Evolutionary conservation across 2,113 vertebrate species (phyloP), one percentile per base, ranked within the genome.

Genomic region (Drymodes brunneopygia): DNA sequence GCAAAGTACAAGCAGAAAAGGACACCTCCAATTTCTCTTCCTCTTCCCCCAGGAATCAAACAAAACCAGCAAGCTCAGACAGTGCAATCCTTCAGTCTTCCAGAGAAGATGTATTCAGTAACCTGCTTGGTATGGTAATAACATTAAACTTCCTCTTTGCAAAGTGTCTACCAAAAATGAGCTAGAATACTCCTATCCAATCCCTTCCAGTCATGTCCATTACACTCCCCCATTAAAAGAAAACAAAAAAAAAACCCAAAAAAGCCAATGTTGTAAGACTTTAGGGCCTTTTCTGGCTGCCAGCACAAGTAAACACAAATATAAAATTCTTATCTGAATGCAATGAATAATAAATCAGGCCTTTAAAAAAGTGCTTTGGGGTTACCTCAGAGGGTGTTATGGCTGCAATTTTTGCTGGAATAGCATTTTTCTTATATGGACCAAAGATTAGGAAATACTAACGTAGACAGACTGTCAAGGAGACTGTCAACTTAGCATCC

Each of bases 391-490:
- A 67, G 20, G 12, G 12, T 25, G 7, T 36, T 60, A 54, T 1
- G 0, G n/a, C 25, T 78, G 20, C 16, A 86, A 9, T 70, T 81
- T 92, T 84, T 86, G 17, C 29, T 17, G 57, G 4, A 44, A 24
- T n/a, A 67, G 11, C 5, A 21, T 57, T 94, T 79, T 60, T 78
- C 13, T 67, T 48, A 28, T 27, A 66, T 7, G 21, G 62, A 84
- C 42, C 29, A 78, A 89, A 62, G 16, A 64, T 60, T 47, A 84
- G 24, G 57, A 91, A 87, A 29, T 4, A 18, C 4, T 74, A 45
- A 62, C 0, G 0, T 6, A 73, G 27, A 29, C 23, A 86, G 36
- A 31, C 6, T 35, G 5, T 51, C 33, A 70, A 81, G 31, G 35
- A 86, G 35, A 64, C 2, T 3, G 8, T 47, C 38, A 73, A 48